Evolutionary conservation across 2,113 vertebrate genomes (phyloP).

Genomic region (Actenoides lindsayi): DNA sequence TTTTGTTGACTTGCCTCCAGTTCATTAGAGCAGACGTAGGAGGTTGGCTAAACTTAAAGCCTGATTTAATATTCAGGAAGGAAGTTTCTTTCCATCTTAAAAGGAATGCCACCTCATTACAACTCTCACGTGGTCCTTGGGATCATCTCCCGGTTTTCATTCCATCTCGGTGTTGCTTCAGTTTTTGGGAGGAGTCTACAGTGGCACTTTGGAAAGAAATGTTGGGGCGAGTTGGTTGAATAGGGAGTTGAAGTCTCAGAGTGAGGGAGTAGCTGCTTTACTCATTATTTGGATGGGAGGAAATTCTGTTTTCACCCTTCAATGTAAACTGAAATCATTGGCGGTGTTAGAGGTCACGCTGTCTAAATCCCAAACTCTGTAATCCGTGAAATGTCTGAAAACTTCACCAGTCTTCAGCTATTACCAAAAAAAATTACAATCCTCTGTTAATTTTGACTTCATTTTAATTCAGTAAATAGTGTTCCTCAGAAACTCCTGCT

Average conservation of each 20-base stretch:
- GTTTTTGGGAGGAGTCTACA: not conserved
- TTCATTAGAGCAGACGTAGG: slow-evolving; percentile 33
- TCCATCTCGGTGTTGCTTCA: not conserved
- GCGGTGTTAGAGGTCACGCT: not conserved
- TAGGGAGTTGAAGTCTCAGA: not conserved
- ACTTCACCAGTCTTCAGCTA: not conserved
- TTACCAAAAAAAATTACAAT: not conserved
- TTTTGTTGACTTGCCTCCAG: slow-evolving; percentile 40
- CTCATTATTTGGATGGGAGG: not conserved
- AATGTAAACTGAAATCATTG: not conserved
- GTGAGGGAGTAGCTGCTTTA: not conserved
- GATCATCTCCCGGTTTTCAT: not conserved
- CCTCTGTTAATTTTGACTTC: not conserved
- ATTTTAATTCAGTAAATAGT: not conserved
- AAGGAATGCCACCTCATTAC: not conserved
- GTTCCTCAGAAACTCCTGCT: not conserved
- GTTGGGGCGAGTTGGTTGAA: not conserved
- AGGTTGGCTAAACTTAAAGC: slow-evolving; percentile 41
- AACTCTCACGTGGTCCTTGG: not conserved
- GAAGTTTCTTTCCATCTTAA: slow-evolving; percentile 48
- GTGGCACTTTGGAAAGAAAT: not conserved
- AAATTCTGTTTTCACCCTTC: not conserved
- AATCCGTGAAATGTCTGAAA: not conserved
- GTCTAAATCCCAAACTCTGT: not conserved
- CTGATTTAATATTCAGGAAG: slow-evolving; percentile 47